phyloP scores from a whole-genome alignment of 2,113 vertebrate species.

The Xiphophorus hellerii region DNA sequence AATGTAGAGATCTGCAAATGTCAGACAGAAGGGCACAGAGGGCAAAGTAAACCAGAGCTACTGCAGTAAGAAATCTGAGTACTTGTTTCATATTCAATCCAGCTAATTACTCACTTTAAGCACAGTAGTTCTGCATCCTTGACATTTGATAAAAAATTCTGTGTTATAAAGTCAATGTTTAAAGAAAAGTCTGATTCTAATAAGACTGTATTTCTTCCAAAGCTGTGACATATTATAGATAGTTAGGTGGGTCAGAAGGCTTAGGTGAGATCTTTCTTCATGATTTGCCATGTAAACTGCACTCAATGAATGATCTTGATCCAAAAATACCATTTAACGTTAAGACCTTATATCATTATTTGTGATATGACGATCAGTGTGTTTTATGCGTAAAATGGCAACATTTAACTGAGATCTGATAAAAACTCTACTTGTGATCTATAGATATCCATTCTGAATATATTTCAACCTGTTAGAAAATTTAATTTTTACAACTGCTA shows the following conservation, averaged over 20 bases:
- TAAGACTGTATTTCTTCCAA: too few species aligned
- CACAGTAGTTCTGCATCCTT: conserved; percentile 19
- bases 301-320: conserved; percentile 3
- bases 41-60: conserved; percentile 26
- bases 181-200: too few species aligned
- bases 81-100: conserved; percentile 43
- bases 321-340: background rate
- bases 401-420: background rate
- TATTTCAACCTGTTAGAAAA: background rate
- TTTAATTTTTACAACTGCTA: background rate
- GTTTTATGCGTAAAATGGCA: background rate
- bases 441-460: background rate
- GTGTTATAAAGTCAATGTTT: too few species aligned
- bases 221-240: conserved; percentile 27
- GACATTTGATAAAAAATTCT: conserved; percentile 33
- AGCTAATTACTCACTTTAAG: conserved; percentile 46
- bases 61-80: conserved; percentile 33
- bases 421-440: background rate
- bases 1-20: conserved; percentile 32
- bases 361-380: background rate
- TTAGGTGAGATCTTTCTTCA: conserved; percentile 5
- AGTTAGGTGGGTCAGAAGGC: conserved; percentile 14
- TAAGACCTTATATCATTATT: background rate
- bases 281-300: conserved; percentile 6
- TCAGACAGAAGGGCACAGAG: conserved; percentile 16